Evolutionary conservation across 2,113 vertebrate species (phyloP), one percentile per base, ranked within the genome.

Genomic region (Rhizomys pruinosus): DNA sequence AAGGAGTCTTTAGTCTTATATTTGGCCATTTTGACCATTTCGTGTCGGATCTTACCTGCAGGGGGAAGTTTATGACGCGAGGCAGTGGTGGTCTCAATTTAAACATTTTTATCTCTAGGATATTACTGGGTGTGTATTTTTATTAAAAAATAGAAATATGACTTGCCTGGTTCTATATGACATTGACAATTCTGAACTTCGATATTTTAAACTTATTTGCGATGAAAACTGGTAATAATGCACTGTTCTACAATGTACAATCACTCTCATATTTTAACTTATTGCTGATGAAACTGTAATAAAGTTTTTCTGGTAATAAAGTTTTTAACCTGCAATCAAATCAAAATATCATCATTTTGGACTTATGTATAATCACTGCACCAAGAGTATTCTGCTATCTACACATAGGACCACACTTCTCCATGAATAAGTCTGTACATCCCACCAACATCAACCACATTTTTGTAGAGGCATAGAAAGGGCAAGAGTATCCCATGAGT

Each of bases 71-170:
- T n/a, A n/a, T n/a, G n/a, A n/a, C n/a, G n/a, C n/a, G n/a, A n/a
- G n/a, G n/a, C n/a, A n/a, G n/a, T n/a, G 16, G 74, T 20, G 19
- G 86, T 89, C 89, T 74, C 47, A 92, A 66, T 25, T 94, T 71
- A 90, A 59, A 85, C 32, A 73, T 88, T 59, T 91, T 61, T 37
- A 52, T n/a, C 12, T 79, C 57, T 10, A 55, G 80, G n/a, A n/a
- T n/a, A n/a, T 68, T 90, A 59, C 82, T 82, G 11, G 72, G 27
- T 84, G 37, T 61, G 66, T n/a, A n/a, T n/a, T 93, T 84, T 90
- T 68, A 44, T n/a, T 59, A 37, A 88, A 34, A 88, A 95, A 94
- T 89, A 37, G 16, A 92, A 96, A 92, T 42, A 37, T 57, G n/a
- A 86, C 7, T 64, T n/a, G n/a, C n/a, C n/a, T n/a, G n/a, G n/a